Evolutionary conservation across 2,113 vertebrate species (phyloP).

Genomic region (Indicator indicator): DNA sequence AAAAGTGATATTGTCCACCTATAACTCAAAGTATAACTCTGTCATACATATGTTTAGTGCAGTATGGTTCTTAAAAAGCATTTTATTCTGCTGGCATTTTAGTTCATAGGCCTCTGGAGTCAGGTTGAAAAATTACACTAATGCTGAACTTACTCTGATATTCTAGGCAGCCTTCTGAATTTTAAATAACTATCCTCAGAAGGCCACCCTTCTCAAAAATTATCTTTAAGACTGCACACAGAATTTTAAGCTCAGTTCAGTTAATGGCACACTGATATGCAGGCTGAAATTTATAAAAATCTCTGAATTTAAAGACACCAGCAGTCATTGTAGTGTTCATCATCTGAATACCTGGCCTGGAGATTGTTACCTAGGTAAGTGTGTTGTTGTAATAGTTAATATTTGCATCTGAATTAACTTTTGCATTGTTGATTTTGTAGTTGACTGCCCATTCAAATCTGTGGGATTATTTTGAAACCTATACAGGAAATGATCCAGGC

Average conservation of each 20-base stretch:
- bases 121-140: conserved; percentile 58
- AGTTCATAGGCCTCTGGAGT: conserved; percentile 27
- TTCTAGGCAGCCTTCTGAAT: conserved; percentile 55
- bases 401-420: conserved; percentile 9
- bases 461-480: background rate
- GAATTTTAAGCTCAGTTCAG: conserved; percentile 35
- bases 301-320: background rate
- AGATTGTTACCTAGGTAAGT: background rate
- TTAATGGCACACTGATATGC: background rate
- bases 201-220: conserved; percentile 45
- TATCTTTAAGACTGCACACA: conserved; percentile 36
- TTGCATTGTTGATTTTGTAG: background rate
- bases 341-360: background rate
- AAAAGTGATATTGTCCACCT: background rate
- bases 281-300: conserved; percentile 13
- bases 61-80: conserved; percentile 45
- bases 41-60: background rate
- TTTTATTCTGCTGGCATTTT: conserved; percentile 59
- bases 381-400: background rate
- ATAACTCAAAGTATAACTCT: conserved; percentile 1
- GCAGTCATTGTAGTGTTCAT: conserved; percentile 11
- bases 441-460: background rate
- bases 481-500: background rate
- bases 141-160: conserved; percentile 53
- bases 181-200: conserved; percentile 52